These are phyloP conservation scores for Plebejus anna DNA, from an alignment of 2,888 invertebrate species.

Conservation along the genomic window DNA sequence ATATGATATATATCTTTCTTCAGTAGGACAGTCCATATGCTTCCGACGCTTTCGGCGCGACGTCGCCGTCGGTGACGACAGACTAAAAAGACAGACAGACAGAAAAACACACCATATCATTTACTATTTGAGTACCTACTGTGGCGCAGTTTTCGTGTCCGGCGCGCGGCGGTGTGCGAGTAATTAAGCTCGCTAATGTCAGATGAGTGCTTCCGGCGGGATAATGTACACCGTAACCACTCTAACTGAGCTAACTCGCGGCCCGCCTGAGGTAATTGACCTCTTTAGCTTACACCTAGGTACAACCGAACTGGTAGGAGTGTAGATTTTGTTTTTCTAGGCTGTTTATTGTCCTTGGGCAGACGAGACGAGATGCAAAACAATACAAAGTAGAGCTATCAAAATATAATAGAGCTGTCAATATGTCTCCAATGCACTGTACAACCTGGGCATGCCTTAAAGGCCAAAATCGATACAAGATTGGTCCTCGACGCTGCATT, in stretches of 20 bases:
- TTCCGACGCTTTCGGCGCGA: too few species aligned
- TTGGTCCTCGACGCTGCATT: conserved; percentile 5
- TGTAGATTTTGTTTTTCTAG: background rate
- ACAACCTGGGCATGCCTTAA: background rate
- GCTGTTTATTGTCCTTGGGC: background rate
- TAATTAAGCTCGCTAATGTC: conserved; percentile 36
- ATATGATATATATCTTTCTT: too few species aligned
- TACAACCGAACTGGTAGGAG: background rate
- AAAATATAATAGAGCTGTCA: background rate
- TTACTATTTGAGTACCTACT: background rate
- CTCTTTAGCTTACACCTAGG: background rate
- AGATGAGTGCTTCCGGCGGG: conserved; percentile 22
- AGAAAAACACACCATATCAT: too few species aligned
- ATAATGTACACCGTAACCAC: conserved; percentile 1
- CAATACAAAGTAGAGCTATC: too few species aligned
- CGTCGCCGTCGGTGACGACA: too few species aligned
- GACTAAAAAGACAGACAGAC: too few species aligned
- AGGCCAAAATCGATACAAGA: conserved; percentile 11
- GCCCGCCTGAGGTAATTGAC: background rate
- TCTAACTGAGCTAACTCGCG: background rate
- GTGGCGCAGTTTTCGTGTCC: conserved; percentile 24
- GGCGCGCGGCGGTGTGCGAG: conserved; percentile 31
- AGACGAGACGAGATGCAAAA: too few species aligned
- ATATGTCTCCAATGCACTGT: background rate
- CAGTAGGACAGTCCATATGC: too few species aligned